phyloP scores from a whole-genome alignment of 2,888 invertebrate species.

The Epirrhoe alternata region DNA sequence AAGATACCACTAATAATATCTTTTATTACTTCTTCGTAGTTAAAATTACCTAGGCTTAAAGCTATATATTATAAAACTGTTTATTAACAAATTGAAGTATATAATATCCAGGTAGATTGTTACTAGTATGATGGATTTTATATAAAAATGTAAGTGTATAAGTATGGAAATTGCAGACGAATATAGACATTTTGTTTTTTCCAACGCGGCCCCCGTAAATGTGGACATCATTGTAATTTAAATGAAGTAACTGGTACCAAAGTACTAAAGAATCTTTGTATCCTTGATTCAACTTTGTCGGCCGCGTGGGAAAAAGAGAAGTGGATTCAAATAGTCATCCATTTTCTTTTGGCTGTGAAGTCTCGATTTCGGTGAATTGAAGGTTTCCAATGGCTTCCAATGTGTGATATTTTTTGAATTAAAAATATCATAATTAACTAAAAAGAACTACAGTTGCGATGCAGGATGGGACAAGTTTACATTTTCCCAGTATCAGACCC shows the following conservation, averaged over 20 bases:
- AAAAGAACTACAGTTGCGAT: too few species aligned
- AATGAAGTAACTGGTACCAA: conserved; percentile 30
- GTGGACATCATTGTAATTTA: conserved; percentile 60
- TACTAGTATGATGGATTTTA: conserved; percentile 84
- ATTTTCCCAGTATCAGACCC: too few species aligned
- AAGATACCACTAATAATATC: conserved; percentile 57
- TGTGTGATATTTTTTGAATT: conserved; percentile 8
- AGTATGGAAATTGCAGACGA: conserved; percentile 58
- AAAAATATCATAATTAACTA: background rate
- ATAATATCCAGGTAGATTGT: conserved; percentile 82
- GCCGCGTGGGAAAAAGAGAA: conserved; percentile 61
- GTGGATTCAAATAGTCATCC: conserved; percentile 58
- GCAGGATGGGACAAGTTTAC: too few species aligned
- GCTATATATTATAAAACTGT: conserved; percentile 70
- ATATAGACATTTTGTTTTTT: conserved; percentile 60
- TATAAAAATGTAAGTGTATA: conserved; percentile 68
- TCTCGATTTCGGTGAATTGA: conserved; percentile 67
- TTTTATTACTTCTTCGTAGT: conserved; percentile 79
- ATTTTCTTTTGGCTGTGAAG: conserved; percentile 71
- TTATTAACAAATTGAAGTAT: conserved; percentile 78
- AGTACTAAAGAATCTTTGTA: conserved; percentile 37
- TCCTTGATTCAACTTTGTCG: conserved; percentile 61
- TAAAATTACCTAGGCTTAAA: conserved; percentile 76
- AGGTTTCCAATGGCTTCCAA: conserved; percentile 10
- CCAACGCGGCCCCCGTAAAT: conserved; percentile 49